Base-by-base conservation (phyloP, 2,888 invertebrate genomes). In the Lasioglossum zephyrum region DNA sequence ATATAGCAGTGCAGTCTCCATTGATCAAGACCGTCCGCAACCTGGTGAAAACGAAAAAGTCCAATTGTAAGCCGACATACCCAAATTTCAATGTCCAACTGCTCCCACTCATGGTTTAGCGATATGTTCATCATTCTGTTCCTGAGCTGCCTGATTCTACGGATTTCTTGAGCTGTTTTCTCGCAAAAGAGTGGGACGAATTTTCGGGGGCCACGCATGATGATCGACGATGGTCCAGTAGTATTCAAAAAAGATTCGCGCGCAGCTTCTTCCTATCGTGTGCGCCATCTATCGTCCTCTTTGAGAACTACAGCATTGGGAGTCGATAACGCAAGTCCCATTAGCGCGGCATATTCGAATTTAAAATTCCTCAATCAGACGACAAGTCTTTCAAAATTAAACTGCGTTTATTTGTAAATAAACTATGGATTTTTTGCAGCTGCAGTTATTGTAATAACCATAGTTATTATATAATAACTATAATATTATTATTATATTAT, bases 1-100 rank as follows among this genome's bases (percentile, higher is more conserved):
- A 11, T 11, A 11, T n/a, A n/a, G 8, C n/a, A n/a, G 11, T 22
- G 13, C 44, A 22, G 72, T 44, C 6, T 44, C 26, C n/a, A n/a
- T 39, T 70, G 39, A 11, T 41, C n/a, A 11, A n/a, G 13, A 36
- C n/a, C 11, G 22, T 1, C n/a, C 4, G n/a, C n/a, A 9, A 22
- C 11, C 31, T 22, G 49, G 18, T 3, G 3, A n/a, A 16, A 63
- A 16, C 1, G 26, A 81, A 4, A 60, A 79, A 70, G 26, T 36
- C 36, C 2, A 36, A 36, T 36, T 36, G 36, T 36, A 2, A 36
- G 36, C 63, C 26, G 44, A 92, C 94, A 82, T 94, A 94, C 94
- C 94, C 94, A 94, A 79, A 94, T 94, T 73, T 93, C 93, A 22
- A 82, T 79, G 81, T 93, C 86, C 84, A 94, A 86, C 75, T 89